Evolutionary conservation across 2,113 vertebrate species (phyloP).

Genomic region (Gopherus evgoodei): DNA sequence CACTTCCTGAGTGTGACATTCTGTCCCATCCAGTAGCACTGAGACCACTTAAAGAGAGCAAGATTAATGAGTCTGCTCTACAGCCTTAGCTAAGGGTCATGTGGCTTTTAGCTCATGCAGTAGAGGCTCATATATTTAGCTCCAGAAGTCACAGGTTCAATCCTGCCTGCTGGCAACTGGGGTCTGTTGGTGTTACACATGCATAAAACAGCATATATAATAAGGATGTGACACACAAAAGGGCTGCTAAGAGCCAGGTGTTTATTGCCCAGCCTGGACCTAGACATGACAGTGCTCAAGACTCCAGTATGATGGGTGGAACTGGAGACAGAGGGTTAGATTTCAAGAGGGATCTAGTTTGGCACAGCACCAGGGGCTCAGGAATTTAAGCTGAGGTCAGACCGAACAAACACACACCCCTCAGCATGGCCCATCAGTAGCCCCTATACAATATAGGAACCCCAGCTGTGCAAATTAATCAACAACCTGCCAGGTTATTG

Average conservation of each 20-base stretch:
- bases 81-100: too few relatives aligned
- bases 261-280: neutral
- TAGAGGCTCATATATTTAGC: too few relatives aligned
- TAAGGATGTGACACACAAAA: neutral
- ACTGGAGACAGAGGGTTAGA: neutral
- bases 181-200: too few relatives aligned
- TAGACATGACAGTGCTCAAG: neutral
- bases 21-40: too few relatives aligned
- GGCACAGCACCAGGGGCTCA: neutral
- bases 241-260: neutral
- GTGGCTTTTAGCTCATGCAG: too few relatives aligned
- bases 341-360: neutral
- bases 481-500: neutral
- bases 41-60: too few relatives aligned
- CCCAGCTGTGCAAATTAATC: neutral
- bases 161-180: too few relatives aligned
- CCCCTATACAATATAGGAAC: neutral
- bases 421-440: neutral
- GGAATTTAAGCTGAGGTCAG: neutral
- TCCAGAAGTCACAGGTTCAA: too few relatives aligned
- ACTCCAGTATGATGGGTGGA: neutral
- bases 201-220: neutral
- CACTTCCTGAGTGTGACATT: too few relatives aligned
- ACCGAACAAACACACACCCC: neutral
- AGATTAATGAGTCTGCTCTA: too few relatives aligned